Percentiles rank a stretch among this genome's conserved stretches.
phyloP scores from a whole-genome alignment of 2,888 invertebrate genomes.

The Aspidapion aeneum region DNA sequence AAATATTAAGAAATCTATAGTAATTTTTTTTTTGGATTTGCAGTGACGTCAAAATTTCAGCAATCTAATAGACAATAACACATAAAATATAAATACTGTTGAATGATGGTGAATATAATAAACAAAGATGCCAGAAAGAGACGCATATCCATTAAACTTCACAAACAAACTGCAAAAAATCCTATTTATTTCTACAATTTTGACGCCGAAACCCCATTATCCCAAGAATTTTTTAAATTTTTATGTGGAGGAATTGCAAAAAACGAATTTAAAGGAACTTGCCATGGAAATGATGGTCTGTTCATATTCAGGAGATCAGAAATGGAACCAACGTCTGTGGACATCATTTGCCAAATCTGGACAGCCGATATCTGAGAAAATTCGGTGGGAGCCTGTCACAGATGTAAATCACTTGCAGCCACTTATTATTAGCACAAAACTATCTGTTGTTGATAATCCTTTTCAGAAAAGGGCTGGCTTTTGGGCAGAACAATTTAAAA shows the following conservation, averaged over 20 bases:
- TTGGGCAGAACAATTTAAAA: not conserved
- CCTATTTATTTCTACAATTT: constrained; percentile 18
- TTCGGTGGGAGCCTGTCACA: not conserved
- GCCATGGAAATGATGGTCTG: not conserved
- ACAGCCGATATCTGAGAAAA: not conserved
- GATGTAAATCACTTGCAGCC: not conserved
- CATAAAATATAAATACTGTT: too few relatives aligned
- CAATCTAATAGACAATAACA: too few relatives aligned
- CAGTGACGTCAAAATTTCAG: too few relatives aligned
- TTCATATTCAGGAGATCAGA: not conserved
- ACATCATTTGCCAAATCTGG: not conserved
- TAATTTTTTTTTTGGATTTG: too few relatives aligned
- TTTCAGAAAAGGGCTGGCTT: not conserved
- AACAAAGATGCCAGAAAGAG: too few relatives aligned
- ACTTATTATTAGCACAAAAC: not conserved
- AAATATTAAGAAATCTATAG: too few relatives aligned
- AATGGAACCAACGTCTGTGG: not conserved
- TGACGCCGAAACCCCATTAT: not conserved
- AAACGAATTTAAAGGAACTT: not conserved
- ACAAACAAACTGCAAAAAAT: not conserved
- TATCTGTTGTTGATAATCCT: not conserved
- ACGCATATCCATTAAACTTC: constrained; percentile 6
- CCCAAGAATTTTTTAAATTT: not conserved
- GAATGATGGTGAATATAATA: too few relatives aligned
- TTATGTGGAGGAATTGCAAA: not conserved